These are phyloP conservation scores for Lumbricus terrestris DNA, from an alignment of 2,888 invertebrate species.

Conservation along the genomic window DNA sequence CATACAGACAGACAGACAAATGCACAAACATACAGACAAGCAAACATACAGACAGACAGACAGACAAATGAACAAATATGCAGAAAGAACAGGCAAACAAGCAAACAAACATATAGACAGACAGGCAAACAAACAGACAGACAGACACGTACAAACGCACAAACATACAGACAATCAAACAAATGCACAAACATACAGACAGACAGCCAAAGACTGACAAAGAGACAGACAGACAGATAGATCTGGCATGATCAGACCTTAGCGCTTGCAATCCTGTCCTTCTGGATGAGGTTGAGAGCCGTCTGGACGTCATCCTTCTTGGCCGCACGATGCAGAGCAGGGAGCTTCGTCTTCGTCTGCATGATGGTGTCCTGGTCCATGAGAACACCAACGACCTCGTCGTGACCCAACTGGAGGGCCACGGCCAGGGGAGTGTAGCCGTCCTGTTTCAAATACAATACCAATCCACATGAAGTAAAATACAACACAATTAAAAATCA, in stretches of 20 bases:
- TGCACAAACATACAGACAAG: too few relatives aligned
- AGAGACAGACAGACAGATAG: not conserved
- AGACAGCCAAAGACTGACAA: not conserved
- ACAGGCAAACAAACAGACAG: not conserved
- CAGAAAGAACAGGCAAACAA: not conserved
- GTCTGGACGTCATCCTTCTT: slow-evolving; percentile 33
- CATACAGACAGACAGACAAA: not conserved
- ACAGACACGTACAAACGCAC: not conserved
- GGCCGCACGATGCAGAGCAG: slow-evolving; percentile 30
- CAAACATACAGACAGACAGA: too few relatives aligned
- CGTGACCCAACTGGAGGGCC: slow-evolving; percentile 32
- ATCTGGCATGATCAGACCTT: not conserved
- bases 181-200: too few relatives aligned
- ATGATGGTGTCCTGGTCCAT: slow-evolving; percentile 29
- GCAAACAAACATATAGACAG: not conserved
- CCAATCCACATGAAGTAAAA: too few relatives aligned
- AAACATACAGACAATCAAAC: not conserved
- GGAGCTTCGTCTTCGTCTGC: slow-evolving; percentile 22
- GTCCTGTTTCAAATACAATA: slow-evolving; percentile 20
- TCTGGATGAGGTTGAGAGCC: slow-evolving; percentile 23
- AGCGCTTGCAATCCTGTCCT: slow-evolving; percentile 36
- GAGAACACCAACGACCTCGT: slow-evolving; percentile 28
- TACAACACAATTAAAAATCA: too few relatives aligned
- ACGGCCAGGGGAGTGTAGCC: slow-evolving; percentile 33
- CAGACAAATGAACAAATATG: too few relatives aligned